Percentiles rank a stretch among this genome's conserved stretches.
Evolutionary conservation across 2,888 invertebrate species (phyloP).

Genomic region (Timandra comae): DNA sequence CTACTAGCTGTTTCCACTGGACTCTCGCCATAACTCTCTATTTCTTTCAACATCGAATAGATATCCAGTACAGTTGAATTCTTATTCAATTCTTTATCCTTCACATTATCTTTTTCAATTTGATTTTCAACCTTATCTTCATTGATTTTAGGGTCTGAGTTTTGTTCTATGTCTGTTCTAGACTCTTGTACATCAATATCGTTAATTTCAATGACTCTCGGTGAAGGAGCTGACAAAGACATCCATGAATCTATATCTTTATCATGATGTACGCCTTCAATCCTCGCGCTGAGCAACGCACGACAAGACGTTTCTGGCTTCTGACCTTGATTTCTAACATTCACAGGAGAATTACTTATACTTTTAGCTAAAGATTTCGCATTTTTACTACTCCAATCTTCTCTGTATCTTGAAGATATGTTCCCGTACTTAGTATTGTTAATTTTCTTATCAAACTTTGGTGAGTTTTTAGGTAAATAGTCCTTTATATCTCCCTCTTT

Average conservation of each 20-base stretch:
- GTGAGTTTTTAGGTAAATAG: constrained; percentile 34
- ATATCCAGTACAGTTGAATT: constrained; percentile 68
- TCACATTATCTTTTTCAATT: constrained; percentile 26
- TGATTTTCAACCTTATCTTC: too few relatives aligned
- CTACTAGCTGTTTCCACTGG: constrained; percentile 35
- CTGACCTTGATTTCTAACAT: constrained; percentile 45
- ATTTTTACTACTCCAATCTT: constrained; percentile 55
- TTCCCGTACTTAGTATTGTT: constrained; percentile 37
- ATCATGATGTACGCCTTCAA: constrained; percentile 60
- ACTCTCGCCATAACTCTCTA: constrained; percentile 64
- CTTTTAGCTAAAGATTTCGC: constrained; percentile 31
- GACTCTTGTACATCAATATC: constrained; percentile 21
- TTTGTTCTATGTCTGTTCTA: constrained; percentile 11
- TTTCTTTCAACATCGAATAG: constrained; percentile 71
- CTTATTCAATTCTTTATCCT: constrained; percentile 41
- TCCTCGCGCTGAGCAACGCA: constrained; percentile 56
- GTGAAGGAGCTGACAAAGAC: constrained; percentile 60
- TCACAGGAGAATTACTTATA: constrained; percentile 14
- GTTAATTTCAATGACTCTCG: constrained; percentile 39
- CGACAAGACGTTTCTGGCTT: constrained; percentile 42
- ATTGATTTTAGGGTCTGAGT: constrained; percentile 9
- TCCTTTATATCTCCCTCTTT: constrained; percentile 57
- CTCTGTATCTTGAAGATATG: constrained; percentile 30
- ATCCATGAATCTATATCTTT: constrained; percentile 73
- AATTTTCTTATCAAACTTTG: constrained; percentile 46